Base-by-base conservation (phyloP, 2,113 vertebrate species). In the Corythornis madagascariensis region DNA sequence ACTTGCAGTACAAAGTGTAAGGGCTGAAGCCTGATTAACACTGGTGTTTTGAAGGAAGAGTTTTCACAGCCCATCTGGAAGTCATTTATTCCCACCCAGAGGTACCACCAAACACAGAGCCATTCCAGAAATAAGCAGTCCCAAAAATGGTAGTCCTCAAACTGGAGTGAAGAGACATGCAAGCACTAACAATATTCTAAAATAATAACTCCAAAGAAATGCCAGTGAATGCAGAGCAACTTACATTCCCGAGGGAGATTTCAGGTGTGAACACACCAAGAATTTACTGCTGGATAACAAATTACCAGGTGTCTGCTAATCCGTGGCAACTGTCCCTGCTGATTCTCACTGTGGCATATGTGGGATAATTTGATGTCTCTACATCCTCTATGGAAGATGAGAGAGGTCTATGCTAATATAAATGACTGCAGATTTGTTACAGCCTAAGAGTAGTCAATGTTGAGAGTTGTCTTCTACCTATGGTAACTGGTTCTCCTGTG, bases 1-100 rank as follows among this genome's bases (percentile, higher is more conserved):
- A 86, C 65, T 84, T 22, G 35, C 69, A 91, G 64, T 60, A 86
- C 38, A 85, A 83, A 93, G 72, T 57, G 69, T 79, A 90, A 94
- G 50, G 73, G 74, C 70, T 57, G 53, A 35, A 91, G 43, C 16
- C 91, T 89, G 74, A 93, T 88, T 94, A 89, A 82, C 80, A 80
- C 1, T 78, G 63, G 64, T 92, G 31, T 47, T 97, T 94, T 77
- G 90, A 95, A 96, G 84, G 42, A 85, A 90, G 33, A 66, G 38
- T 93, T 92, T 88, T 71, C 57, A 72, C 45, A 85, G 69, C 38
- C 72, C 81, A 31, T 76, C 67, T 93, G 74, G 70, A 78, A 92
- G 35, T 85, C 56, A 88, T 95, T 96, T 94, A 76, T 85, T 40
- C 31, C 59, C 35, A 7, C 61, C 76, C 8, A 12, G 53, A 88